Evolutionary conservation across 2,888 invertebrate genomes (phyloP).

Genomic region (Drosophila kuntzei): DNA sequence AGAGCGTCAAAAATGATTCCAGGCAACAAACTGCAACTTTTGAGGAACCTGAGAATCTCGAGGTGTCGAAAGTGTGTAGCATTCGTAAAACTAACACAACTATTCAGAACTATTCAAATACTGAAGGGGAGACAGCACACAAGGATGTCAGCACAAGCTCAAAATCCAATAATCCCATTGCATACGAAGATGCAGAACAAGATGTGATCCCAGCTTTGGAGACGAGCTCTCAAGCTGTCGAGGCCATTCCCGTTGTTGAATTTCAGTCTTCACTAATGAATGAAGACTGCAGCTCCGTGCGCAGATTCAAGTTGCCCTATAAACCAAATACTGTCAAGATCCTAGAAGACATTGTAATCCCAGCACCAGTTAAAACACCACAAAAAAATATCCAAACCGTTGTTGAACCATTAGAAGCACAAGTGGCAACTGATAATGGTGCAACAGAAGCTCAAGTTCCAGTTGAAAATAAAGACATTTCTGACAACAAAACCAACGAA

Average conservation of each 20-base stretch:
- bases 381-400: neutral
- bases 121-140: neutral
- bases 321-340: conserved; percentile 36
- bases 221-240: neutral
- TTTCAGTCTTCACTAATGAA: conserved; percentile 50
- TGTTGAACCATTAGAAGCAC: conserved; percentile 2
- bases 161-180: conserved; percentile 12
- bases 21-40: neutral
- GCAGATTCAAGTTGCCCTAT: conserved; percentile 48
- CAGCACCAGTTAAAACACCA: neutral
- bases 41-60: neutral
- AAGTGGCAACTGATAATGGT: neutral
- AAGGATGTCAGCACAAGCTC: neutral
- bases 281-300: conserved; percentile 20
- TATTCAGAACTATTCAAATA: neutral
- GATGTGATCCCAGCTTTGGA: neutral
- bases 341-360: conserved; percentile 56
- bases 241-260: neutral
- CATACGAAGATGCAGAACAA: neutral
- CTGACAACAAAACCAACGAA: neutral
- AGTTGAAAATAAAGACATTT: too few relatives aligned
- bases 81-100: neutral
- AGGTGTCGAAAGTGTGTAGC: neutral
- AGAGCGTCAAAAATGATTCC: neutral
- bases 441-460: conserved; percentile 7